phyloP scores from a whole-genome alignment of 2,797 vertebrate species.

The Tangara arthus region DNA sequence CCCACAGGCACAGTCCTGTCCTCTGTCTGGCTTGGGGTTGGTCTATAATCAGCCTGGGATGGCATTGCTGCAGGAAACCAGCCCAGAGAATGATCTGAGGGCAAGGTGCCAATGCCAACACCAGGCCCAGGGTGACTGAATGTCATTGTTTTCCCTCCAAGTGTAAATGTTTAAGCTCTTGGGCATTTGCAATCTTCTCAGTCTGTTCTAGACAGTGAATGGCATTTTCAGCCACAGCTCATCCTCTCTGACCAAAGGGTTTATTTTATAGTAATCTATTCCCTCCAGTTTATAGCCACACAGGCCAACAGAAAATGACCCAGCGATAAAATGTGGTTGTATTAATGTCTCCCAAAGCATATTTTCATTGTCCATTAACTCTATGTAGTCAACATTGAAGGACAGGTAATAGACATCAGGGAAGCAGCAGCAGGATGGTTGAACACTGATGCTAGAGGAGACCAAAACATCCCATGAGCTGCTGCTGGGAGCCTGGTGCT shows the following conservation, averaged over 20 bases:
- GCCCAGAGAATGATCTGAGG: neutral
- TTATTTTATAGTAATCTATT: neutral
- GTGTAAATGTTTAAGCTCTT: neutral
- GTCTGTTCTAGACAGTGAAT: neutral
- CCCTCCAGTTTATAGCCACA: neutral
- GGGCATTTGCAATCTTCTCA: neutral
- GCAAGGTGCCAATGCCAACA: neutral
- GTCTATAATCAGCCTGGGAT: neutral
- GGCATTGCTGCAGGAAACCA: neutral
- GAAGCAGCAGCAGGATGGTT: neutral
- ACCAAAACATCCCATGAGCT: fast-evolving
- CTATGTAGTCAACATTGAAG: neutral
- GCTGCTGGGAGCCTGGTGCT: neutral
- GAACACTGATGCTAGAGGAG: neutral
- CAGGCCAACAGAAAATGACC: neutral
- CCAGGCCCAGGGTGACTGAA: neutral
- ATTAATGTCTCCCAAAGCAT: neutral
- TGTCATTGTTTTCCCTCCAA: neutral
- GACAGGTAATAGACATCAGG: neutral
- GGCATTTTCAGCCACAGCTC: neutral
- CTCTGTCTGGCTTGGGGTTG: neutral
- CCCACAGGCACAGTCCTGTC: neutral
- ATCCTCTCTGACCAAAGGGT: neutral
- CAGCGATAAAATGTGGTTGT: neutral
- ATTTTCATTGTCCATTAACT: neutral